These are phyloP conservation scores for Axea sp. DNA, from an alignment of 2,888 invertebrate genomes.

Conservation along the genomic window DNA sequence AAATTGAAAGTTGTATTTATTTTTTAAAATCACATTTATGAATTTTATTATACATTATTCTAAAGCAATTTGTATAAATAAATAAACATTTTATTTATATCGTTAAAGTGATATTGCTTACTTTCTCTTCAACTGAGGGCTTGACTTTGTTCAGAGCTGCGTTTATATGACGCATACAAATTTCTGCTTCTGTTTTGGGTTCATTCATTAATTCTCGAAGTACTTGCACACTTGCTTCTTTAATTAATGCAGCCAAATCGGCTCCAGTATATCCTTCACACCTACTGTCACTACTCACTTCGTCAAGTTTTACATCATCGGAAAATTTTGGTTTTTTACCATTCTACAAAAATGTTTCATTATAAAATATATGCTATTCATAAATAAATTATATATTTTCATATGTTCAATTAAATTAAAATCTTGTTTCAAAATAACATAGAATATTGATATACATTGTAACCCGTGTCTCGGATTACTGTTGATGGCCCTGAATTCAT, in stretches of 20 bases:
- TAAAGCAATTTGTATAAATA: no score
- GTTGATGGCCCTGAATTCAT: no score
- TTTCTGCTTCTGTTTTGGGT: slow-evolving; percentile 79
- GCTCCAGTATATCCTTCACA: slow-evolving; percentile 95
- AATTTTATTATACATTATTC: no score
- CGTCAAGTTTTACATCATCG: slow-evolving; percentile 87
- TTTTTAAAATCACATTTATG: no score
- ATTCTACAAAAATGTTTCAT: no score
- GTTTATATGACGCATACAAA: slow-evolving; percentile 87
- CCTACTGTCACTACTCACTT: slow-evolving; percentile 84
- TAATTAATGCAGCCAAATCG: slow-evolving; percentile 93
- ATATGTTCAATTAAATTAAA: no score
- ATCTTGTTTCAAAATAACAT: no score
- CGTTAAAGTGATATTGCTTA: slow-evolving; percentile 69
- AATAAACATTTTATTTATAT: neutral
- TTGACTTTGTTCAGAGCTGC: slow-evolving; percentile 88
- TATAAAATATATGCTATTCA: no score
- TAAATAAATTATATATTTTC: no score
- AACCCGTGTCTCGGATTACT: no score
- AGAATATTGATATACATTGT: no score
- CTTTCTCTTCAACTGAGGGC: slow-evolving; percentile 91
- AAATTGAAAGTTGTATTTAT: no score
- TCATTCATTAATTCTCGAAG: slow-evolving; percentile 87
- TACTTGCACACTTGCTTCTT: slow-evolving; percentile 91
- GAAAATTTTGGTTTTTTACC: slow-evolving; percentile 89